Evolutionary conservation across 2,797 vertebrate species (phyloP).

Genomic region (Taeniopygia guttata): DNA sequence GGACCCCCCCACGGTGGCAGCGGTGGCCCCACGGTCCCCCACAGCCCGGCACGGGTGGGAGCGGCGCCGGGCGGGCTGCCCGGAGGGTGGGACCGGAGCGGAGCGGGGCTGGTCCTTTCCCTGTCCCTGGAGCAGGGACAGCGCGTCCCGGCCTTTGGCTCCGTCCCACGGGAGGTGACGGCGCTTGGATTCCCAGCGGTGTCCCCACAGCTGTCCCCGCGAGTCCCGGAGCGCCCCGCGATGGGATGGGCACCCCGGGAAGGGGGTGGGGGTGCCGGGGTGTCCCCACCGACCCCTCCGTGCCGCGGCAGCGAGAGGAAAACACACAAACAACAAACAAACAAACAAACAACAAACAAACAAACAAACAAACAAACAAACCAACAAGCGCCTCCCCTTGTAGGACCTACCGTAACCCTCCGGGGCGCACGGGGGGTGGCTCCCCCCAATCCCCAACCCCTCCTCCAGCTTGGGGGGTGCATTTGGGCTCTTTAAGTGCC

Average conservation of each 20-base stretch:
- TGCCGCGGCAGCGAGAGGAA: neutral
- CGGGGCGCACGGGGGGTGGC: accelerated
- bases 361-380: neutral
- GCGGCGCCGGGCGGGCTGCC: neutral
- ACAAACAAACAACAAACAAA: neutral
- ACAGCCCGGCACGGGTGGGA: neutral
- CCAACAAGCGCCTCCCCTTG: neutral
- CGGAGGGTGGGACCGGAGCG: neutral
- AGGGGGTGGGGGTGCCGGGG: accelerated
- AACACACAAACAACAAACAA: too few relatives aligned
- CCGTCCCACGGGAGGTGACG: neutral
- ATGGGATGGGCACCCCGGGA: accelerated
- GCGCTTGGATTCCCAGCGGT: neutral
- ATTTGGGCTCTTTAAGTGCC: neutral
- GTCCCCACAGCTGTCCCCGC: neutral
- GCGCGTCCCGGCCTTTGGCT: neutral
- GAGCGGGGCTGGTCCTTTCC: neutral
- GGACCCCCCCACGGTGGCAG: neutral
- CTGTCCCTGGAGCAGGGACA: neutral
- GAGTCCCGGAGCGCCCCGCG: neutral
- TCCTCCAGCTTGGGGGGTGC: accelerated
- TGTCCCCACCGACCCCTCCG: neutral
- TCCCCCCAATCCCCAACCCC: neutral
- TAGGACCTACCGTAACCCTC: neutral
- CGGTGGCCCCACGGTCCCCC: neutral